A percentile compares a stretch with the other conserved stretches of the same genome.
Conservation (phyloP, 1,140 invertebrate species). For the Diabrotica virgifera region DNA sequence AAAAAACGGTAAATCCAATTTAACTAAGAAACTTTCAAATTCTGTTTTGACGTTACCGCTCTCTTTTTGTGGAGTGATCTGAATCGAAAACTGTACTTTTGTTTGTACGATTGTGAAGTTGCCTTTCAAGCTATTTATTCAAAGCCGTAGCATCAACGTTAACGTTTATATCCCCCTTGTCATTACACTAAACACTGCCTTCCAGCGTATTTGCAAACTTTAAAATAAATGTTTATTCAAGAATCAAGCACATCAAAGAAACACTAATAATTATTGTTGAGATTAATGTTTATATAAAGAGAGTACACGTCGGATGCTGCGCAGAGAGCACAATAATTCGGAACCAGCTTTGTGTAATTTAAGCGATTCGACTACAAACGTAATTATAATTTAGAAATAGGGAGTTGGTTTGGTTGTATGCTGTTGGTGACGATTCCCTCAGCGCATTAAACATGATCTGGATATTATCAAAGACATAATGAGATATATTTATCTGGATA, state of each 20-base stretch:
- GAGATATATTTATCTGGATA: too few relatives aligned
- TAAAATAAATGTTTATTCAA: conserved; percentile 41
- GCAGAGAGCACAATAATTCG: too few relatives aligned
- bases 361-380: too few relatives aligned
- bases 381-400: too few relatives aligned
- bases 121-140: conserved; percentile 16
- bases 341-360: too few relatives aligned
- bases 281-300: conserved; percentile 16
- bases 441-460: too few relatives aligned
- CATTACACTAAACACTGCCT: conserved; percentile 27
- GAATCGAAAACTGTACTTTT: conserved; percentile 3
- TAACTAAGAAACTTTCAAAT: too few relatives aligned
- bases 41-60: too few relatives aligned
- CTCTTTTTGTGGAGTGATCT: conserved; percentile 2
- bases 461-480: too few relatives aligned
- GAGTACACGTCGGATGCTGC: neutral
- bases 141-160: conserved; percentile 3
- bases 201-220: conserved; percentile 40
- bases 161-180: conserved; percentile 23
- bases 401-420: too few relatives aligned
- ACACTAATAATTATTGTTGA: conserved; percentile 27
- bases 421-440: too few relatives aligned
- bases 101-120: conserved; percentile 8
- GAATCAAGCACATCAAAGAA: conserved; percentile 41
- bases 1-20: too few relatives aligned